Evolutionary conservation across 2,888 invertebrate species (phyloP).

Genomic region (Eupeodes luniger): DNA sequence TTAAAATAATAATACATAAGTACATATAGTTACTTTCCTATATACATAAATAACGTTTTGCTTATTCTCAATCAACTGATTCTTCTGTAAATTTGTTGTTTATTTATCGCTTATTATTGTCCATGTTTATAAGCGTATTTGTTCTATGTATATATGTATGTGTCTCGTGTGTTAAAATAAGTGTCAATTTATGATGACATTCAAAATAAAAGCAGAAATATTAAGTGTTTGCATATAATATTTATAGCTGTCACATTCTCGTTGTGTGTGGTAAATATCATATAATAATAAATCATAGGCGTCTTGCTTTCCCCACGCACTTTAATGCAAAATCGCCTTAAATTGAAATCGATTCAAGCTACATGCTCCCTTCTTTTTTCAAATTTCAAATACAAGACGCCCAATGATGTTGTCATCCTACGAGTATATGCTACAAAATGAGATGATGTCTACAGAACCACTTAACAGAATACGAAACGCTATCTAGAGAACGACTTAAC

Average conservation of each 20-base stretch:
- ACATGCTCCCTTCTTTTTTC: too few relatives aligned
- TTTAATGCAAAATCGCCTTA: too few relatives aligned
- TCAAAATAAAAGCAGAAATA: constrained; percentile 3
- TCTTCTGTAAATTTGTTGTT: constrained; percentile 46
- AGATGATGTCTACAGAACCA: too few relatives aligned
- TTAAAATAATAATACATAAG: neutral
- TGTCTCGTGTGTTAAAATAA: constrained; percentile 28
- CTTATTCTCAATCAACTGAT: constrained; percentile 9
- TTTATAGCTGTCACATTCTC: neutral
- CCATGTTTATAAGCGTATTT: constrained; percentile 10
- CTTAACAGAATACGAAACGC: too few relatives aligned
- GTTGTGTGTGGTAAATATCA: constrained; percentile 47
- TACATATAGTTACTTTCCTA: neutral
- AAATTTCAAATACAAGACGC: too few relatives aligned
- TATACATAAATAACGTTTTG: constrained; percentile 15
- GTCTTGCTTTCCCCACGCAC: too few relatives aligned
- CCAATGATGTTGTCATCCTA: too few relatives aligned
- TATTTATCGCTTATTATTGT: constrained; percentile 46
- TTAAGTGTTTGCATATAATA: constrained; percentile 26
- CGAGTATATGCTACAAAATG: too few relatives aligned
- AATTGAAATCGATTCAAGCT: too few relatives aligned
- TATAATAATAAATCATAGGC: constrained; percentile 1
- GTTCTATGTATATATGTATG: constrained; percentile 29
- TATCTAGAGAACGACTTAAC: too few relatives aligned
- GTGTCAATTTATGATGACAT: constrained; percentile 30